A percentile compares a stretch with the other conserved stretches of the same genome.
Conservation (phyloP, 2,888 invertebrate genomes). For the Metopia argyrocephala region DNA sequence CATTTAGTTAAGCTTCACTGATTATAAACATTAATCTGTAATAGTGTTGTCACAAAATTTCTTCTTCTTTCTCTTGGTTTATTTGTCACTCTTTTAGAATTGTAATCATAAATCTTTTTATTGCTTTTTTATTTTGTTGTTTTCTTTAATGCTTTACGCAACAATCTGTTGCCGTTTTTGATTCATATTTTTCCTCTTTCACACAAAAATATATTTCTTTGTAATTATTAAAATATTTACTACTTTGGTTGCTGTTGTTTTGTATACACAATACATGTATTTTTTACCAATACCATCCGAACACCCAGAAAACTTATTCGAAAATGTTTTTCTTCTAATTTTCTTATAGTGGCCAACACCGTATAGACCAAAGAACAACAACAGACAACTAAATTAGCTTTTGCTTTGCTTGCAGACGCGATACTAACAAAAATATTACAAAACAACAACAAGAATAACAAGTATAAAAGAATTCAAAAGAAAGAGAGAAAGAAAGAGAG, state of each 20-base stretch:
- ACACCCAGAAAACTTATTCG: slow-evolving; percentile 52
- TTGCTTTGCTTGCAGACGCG: slow-evolving; percentile 55
- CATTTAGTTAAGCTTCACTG: slow-evolving; percentile 21
- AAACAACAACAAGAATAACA: slow-evolving; percentile 10
- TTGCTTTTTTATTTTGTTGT: slow-evolving; percentile 17
- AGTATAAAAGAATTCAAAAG: background rate
- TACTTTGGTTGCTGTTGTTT: slow-evolving; percentile 1
- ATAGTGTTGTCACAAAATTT: slow-evolving; percentile 2
- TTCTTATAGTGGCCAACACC: slow-evolving; percentile 21
- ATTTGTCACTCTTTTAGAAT: background rate
- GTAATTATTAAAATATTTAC: slow-evolving; percentile 32
- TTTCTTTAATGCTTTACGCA: slow-evolving; percentile 46
- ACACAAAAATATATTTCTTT: slow-evolving; percentile 39
- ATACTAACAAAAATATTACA: slow-evolving; percentile 47
- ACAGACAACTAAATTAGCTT: slow-evolving; percentile 21
- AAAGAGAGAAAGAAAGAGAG: background rate
- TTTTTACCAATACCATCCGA: slow-evolving; percentile 1
- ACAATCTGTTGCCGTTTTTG: slow-evolving; percentile 58
- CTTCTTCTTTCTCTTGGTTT: background rate
- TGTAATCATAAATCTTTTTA: background rate
- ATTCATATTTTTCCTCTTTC: slow-evolving; percentile 39
- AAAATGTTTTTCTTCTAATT: background rate
- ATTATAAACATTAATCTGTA: slow-evolving; percentile 5
- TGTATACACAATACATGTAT: slow-evolving; percentile 38
- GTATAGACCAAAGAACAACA: slow-evolving; percentile 5